Evolutionary conservation across 1,140 invertebrate genomes (phyloP), one percentile per base, ranked within the genome.

Genomic region (Neelides sp.): DNA sequence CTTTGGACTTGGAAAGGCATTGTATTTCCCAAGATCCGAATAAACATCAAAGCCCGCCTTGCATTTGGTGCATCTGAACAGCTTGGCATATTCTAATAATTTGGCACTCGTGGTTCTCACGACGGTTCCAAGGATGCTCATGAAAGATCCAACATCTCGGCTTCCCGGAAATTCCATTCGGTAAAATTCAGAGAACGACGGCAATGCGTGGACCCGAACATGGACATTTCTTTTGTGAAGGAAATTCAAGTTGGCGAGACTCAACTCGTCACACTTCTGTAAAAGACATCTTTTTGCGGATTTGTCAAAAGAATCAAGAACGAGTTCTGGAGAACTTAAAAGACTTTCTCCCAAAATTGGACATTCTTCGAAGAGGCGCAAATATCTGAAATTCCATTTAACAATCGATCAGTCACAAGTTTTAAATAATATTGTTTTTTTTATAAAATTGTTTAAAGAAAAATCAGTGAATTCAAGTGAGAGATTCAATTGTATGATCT

Each of bases 11-110:
- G 45, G 50, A 27, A 60, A 49, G 15, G 27, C 15, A 43, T 52
- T 39, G 28, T 42, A 46, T 30, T 36, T 48, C 47, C 32, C 46
- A 19, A 53, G 32, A 27, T 34, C 54, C 51, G 83, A 84, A 66
- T 81, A 72, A 7, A 80, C 68, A 26, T 67, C 63, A 59, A 78
- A 76, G 10, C 74, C 64, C 67, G 77, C 70, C 65, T 82, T 78
- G 66, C 88, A 93, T 65, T 85, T 86, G 30, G 71, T 69, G 65
- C 88, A 92, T 3, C 76, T 71, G 66, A 79, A 88, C 35, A 77
- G 74, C 59, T 78, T 77, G 61, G 78, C 71, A 65, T 77, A 76
- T 68, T 87, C 84, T 30, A 90, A 65, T 68, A 90, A 75, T 65
- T 82, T 85, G 19, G 81, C 71, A 48, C 78, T 72, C 3, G 81